phyloP scores from a whole-genome alignment of 2,888 invertebrate genomes.

The Meghimatium bilineatum region DNA sequence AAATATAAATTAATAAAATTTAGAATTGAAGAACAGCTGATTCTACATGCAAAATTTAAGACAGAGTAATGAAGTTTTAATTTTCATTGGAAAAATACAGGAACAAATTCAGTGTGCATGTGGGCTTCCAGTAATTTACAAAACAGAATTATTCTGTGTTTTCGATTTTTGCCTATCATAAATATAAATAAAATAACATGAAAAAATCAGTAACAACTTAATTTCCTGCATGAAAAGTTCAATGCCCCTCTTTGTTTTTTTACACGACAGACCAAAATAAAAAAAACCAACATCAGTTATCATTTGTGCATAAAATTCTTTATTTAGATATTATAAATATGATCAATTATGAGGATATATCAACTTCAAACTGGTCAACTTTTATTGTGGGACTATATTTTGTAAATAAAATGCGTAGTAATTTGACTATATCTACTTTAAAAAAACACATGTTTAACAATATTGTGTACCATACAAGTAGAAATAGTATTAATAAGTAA shows the following conservation, averaged over 20 bases:
- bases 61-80: no score
- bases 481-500: background rate
- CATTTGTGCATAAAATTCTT: background rate
- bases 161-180: no score
- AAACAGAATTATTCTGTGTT: no score
- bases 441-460: background rate
- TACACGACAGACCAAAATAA: conserved; percentile 17
- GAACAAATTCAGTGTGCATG: no score
- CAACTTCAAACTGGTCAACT: background rate
- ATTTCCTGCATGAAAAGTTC: conserved; percentile 8
- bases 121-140: background rate
- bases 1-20: no score
- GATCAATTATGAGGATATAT: background rate
- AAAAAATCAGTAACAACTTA: background rate
- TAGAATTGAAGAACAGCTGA: no score
- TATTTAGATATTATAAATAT: background rate
- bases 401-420: conserved; percentile 24
- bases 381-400: background rate
- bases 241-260: background rate
- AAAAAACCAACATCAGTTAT: conserved; percentile 9
- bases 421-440: conserved; percentile 29
- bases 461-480: background rate
- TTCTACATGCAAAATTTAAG: no score
- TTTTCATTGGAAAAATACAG: no score
- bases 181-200: no score